These are phyloP conservation scores for Dolichallabes microphthalmus DNA, from an alignment of 2,113 vertebrate species.

Conservation along the genomic window DNA sequence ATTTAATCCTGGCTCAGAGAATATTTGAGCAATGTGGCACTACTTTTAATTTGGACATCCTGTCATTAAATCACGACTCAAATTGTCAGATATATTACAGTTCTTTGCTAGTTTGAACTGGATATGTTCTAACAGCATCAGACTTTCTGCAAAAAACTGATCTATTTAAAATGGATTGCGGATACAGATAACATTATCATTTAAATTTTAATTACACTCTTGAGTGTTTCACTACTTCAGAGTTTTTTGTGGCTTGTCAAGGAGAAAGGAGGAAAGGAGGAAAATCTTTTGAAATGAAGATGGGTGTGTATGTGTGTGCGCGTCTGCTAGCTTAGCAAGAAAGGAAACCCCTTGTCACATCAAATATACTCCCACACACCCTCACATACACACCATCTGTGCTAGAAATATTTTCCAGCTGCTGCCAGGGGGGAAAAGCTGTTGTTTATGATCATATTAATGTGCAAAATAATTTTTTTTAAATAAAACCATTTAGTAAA, in stretches of 20 bases:
- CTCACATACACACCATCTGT: constrained; percentile 39
- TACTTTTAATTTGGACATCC: not conserved
- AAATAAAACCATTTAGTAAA: not conserved
- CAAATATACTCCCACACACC: constrained; percentile 31
- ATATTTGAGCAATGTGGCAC: not conserved
- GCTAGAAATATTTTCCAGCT: constrained; percentile 26
- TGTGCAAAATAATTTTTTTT: not conserved
- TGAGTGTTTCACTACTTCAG: not conserved
- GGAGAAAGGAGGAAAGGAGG: not conserved
- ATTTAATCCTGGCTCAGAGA: not conserved
- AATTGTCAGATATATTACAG: too few relatives aligned
- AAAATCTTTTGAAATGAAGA: not conserved
- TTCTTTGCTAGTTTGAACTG: not conserved
- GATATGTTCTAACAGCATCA: not conserved
- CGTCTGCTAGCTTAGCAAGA: constrained; percentile 22
- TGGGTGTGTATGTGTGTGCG: not conserved
- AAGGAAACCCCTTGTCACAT: constrained; percentile 42
- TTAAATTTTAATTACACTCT: not conserved
- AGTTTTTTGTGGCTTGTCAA: not conserved
- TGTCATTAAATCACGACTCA: not conserved
- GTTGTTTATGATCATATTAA: constrained; percentile 23
- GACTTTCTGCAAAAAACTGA: not conserved
- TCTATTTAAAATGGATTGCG: not conserved
- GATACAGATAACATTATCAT: not conserved
- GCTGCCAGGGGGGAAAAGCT: constrained; percentile 18